Percentiles rank a stretch among this genome's conserved stretches.
Conservation (phyloP, 2,113 vertebrate genomes). For the Saccopteryx leptura region DNA sequence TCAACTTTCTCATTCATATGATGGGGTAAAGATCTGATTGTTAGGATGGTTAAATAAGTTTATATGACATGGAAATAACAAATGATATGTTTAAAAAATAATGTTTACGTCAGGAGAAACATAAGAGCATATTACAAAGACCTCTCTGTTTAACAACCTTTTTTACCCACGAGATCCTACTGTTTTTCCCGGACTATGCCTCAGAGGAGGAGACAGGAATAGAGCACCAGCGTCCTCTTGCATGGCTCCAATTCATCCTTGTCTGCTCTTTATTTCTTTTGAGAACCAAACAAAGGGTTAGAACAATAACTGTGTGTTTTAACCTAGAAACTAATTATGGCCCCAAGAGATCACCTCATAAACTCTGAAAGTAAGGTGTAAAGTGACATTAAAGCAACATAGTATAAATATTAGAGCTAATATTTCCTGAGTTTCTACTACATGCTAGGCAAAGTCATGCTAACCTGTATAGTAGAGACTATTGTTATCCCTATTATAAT, state of each 20-base stretch:
- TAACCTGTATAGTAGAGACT: background rate
- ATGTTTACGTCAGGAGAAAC: conserved; percentile 35
- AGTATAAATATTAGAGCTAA: background rate
- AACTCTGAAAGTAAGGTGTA: background rate
- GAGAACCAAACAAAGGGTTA: background rate
- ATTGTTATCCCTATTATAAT: background rate
- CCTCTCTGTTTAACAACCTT: background rate
- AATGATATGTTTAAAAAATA: conserved; percentile 20
- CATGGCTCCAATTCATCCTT: background rate
- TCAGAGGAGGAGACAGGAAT: background rate
- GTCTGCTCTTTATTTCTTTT: background rate
- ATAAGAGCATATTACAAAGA: background rate
- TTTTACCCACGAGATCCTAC: background rate
- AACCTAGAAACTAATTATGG: background rate
- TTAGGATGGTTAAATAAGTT: background rate
- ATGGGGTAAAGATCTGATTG: background rate
- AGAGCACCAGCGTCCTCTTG: background rate
- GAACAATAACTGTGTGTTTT: background rate
- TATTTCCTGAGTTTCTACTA: background rate
- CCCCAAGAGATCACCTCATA: background rate
- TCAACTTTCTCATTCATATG: background rate
- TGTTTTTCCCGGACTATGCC: background rate
- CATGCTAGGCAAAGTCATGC: background rate
- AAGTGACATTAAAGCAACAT: background rate
- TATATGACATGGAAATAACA: background rate